A percentile compares a stretch with the other conserved stretches of the same genome.
These are phyloP conservation scores for Eristalis pertinax DNA, from an alignment of 2,888 invertebrate genomes.

Conservation along the genomic window DNA sequence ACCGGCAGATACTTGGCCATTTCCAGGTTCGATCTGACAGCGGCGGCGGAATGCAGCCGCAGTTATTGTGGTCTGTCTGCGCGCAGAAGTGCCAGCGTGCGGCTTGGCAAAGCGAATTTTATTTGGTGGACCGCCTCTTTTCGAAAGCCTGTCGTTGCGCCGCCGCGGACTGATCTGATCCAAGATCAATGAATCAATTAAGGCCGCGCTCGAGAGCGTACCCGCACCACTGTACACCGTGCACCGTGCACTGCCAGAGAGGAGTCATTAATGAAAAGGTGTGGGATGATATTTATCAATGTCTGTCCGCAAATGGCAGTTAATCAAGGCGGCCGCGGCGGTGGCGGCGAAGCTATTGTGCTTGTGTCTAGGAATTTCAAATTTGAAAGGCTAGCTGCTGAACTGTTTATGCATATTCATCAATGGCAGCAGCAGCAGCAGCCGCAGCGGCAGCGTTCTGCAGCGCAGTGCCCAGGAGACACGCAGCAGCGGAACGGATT, in stretches of 20 bases:
- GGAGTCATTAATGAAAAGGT: slow-evolving; percentile 74
- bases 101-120: slow-evolving; percentile 55
- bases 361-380: slow-evolving; percentile 54
- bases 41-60: slow-evolving; percentile 42
- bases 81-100: slow-evolving; percentile 3
- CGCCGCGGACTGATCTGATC: slow-evolving; percentile 52
- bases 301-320: slow-evolving; percentile 74
- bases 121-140: slow-evolving; percentile 61
- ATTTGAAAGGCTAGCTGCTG: slow-evolving; percentile 48
- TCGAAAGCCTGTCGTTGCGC: slow-evolving; percentile 66
- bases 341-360: slow-evolving; percentile 55
- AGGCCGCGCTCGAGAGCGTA: slow-evolving; percentile 47
- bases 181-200: slow-evolving; percentile 72
- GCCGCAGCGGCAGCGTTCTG: no score
- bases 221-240: not conserved
- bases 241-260: slow-evolving; percentile 32
- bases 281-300: slow-evolving; percentile 79
- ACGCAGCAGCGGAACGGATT: slow-evolving; percentile 13
- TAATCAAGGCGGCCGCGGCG: slow-evolving; percentile 48
- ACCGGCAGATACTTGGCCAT: slow-evolving; percentile 54
- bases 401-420: slow-evolving; percentile 53
- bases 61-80: not conserved
- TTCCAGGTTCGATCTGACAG: slow-evolving; percentile 54
- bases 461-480: not conserved
- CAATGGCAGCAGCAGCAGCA: slow-evolving; percentile 1